Conservation (phyloP, 2,888 invertebrate genomes). For the Drosophila recens region DNA sequence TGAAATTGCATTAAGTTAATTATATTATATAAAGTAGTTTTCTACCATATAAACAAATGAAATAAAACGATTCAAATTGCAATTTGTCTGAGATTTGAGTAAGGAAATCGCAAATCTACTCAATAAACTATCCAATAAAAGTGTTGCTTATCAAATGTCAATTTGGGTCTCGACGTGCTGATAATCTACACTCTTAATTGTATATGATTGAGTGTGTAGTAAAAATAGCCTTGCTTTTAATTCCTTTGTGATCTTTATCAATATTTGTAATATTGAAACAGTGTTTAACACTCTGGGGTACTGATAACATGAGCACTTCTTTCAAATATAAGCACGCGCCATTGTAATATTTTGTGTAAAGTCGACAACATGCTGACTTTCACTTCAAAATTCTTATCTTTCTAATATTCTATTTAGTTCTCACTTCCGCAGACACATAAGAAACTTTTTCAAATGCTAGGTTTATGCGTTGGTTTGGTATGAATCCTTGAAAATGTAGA, state of each 20-base stretch:
- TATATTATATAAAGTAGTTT: constrained; percentile 4
- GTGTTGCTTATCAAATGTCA: constrained; percentile 40
- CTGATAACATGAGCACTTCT: constrained; percentile 17
- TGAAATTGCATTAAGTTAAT: constrained; percentile 42
- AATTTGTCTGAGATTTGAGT: constrained; percentile 4
- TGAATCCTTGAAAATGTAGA: not conserved
- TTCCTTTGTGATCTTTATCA: constrained; percentile 13
- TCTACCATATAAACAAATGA: not conserved
- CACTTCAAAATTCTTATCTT: constrained; percentile 10
- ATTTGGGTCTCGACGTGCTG: constrained; percentile 15
- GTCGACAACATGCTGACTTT: constrained; percentile 8
- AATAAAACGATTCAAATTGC: constrained; percentile 1
- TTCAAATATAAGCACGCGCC: constrained; percentile 14
- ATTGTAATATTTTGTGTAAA: constrained; percentile 6
- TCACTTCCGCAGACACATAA: constrained; percentile 3
- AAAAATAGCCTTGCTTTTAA: constrained; percentile 13
- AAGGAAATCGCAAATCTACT: not conserved
- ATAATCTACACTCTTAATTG: constrained; percentile 28
- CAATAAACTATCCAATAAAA: constrained; percentile 23
- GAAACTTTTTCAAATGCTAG: not conserved
- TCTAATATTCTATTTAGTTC: constrained; percentile 4
- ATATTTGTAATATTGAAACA: constrained; percentile 3
- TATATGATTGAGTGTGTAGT: not conserved
- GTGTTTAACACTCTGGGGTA: not conserved
- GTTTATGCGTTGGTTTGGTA: not conserved